Base-by-base conservation (phyloP, 2,797 vertebrate genomes). In the Sebastes itinus region DNA sequence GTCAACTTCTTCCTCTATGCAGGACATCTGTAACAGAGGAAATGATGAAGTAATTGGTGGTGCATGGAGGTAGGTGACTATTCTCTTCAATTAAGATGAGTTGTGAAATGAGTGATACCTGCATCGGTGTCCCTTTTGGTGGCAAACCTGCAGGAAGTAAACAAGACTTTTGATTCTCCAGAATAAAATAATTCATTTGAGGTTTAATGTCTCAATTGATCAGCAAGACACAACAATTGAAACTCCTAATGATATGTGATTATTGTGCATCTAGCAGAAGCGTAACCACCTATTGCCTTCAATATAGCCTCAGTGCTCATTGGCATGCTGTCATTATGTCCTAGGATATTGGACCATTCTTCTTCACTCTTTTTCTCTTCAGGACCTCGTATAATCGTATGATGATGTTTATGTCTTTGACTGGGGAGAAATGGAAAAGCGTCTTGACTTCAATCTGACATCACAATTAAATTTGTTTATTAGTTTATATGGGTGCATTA, bases 1-100 rank as follows among this genome's bases (percentile, higher is more conserved):
- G 89, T 97, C 96, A 80, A 96, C 84, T 68, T 92, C 93, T 61
- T 96, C 92, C 79, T 97, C 96, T 20, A 94, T n/a, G 76, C 89
- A 91, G 27, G 86, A 89, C 72, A 88, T 84, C 95, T 96, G 82
- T 33, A 78, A 73, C 1, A 59, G 12, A 76, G 35, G 52, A 78
- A 69, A 77, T 1, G 16, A 12, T 56, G 2, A 54, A 62, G 14
- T 38, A 27, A 49, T 6, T n/a, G 10, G 7, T 27, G 18, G 12
- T 25, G 5, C 2, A 28, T 22, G 7, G 27, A 61, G 54, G 28
- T 2, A 1, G 25, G 7, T 32, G 8, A 62, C 4, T 42, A 5
- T 66, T 61, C 16, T 56, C 7, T 20, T 27, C 11, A 56, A 33
- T 42, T 13, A 56, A 75, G 7, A 68, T 1, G 5, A 5, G 35